Base-by-base conservation (phyloP, 2,888 invertebrate species). In the Ormyrus rosae region DNA sequence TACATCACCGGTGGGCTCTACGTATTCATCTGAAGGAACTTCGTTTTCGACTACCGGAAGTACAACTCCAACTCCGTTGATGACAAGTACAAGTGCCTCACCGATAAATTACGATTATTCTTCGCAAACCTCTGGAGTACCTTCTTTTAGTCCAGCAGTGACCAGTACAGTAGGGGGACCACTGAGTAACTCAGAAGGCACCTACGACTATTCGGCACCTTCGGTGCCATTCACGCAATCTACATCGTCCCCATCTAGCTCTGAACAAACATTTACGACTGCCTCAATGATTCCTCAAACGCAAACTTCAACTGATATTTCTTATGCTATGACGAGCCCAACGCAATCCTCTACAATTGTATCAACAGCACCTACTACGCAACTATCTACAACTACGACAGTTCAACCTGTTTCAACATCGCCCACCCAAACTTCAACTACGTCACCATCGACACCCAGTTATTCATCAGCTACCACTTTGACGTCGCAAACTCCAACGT, bases 1-100 rank as follows among this genome's bases (percentile, higher is more conserved):
- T 82, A 55, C 79, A 69, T 2, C 83, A 80, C 51, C 69, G n/a
- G 46, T 60, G 60, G 68, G 19, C 34, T 60, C 80, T 56, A 74
- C 76, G 19, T 73, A 65, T 50, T 19, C 63, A 10, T 61, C 71
- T 9, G 34, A 55, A 10, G 51, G 68, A 48, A 69, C 64, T 76
- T 58, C 75, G 9, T 53, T 78, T 10, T 76, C 78, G 2, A 19
- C 68, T 8, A n/a, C 68, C 9, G 60, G 68, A 13, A 67, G n/a
- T 11, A 9, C 72, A 48, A 34, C 11, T 5, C 55, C 58, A 60
- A 50, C 19, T 11, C n/a, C 65, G 45, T n/a, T 51, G 13, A 53
- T 53, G n/a, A 45, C 46, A 7, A 68, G 48, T 70, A 5, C 56
- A 19, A 9, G 45, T 13, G 13, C 8, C 51, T 78, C 63, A 48